Percentiles rank a stretch among this genome's conserved stretches.
These are phyloP conservation scores for Agonopterix heracliana DNA, from an alignment of 2,888 invertebrate genomes.

Conservation along the genomic window DNA sequence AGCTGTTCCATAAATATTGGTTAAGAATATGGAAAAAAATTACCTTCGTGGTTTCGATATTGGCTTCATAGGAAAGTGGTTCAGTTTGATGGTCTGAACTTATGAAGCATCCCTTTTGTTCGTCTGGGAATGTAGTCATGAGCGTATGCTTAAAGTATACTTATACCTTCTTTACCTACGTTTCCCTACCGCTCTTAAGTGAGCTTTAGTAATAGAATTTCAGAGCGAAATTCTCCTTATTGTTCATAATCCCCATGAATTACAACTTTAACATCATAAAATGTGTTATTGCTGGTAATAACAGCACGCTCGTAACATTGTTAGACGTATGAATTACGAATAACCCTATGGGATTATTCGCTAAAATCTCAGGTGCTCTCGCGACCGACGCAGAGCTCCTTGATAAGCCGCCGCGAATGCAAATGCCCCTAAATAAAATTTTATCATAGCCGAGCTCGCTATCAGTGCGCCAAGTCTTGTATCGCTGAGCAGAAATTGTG, in stretches of 20 bases:
- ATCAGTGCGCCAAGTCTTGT: constrained; percentile 36
- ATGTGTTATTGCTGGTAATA: neutral
- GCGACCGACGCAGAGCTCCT: constrained; percentile 30
- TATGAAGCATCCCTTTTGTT: too few species aligned
- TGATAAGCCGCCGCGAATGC: constrained; percentile 55
- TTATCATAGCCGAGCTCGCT: constrained; percentile 45
- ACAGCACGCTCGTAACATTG: constrained; percentile 2
- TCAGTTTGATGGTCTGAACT: too few species aligned
- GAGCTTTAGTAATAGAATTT: too few species aligned
- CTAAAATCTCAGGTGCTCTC: constrained; percentile 27
- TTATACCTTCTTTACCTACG: too few species aligned
- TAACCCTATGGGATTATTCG: constrained; percentile 25
- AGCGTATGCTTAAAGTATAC: too few species aligned
- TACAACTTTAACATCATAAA: neutral
- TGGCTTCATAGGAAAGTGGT: too few species aligned
- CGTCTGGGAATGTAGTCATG: too few species aligned
- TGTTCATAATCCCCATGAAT: neutral
- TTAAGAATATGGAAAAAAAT: too few species aligned
- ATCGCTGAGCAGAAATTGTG: constrained; percentile 31
- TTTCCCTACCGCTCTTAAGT: too few species aligned
- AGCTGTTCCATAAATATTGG: too few species aligned
- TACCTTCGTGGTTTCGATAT: too few species aligned
- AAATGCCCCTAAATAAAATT: constrained; percentile 60
- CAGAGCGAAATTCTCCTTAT: too few species aligned
- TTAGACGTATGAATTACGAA: constrained; percentile 9